phyloP scores from a whole-genome alignment of 2,888 invertebrate species.

The Brachycybe producta region DNA sequence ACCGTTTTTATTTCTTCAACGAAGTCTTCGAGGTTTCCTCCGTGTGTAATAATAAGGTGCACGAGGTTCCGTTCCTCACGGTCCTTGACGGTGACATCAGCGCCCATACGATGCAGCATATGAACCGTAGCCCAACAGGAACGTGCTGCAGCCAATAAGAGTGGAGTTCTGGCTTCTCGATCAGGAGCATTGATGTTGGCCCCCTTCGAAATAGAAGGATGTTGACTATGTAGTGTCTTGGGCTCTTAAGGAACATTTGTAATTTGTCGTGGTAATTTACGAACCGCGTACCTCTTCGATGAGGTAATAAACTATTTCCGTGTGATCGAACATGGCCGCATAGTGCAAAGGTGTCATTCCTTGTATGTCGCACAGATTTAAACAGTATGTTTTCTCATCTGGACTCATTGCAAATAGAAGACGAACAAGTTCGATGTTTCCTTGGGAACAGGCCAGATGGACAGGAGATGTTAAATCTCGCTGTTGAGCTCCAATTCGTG shows the following conservation, averaged over 20 bases:
- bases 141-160: constrained; percentile 65
- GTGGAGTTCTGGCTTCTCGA: constrained; percentile 62
- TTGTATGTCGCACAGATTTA: constrained; percentile 64
- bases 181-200: constrained; percentile 69
- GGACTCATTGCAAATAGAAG: constrained; percentile 62
- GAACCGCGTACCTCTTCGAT: constrained; percentile 37
- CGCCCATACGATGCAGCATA: constrained; percentile 54
- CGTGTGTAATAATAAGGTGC: constrained; percentile 74
- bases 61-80: constrained; percentile 67
- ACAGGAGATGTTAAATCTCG: constrained; percentile 77
- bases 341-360: constrained; percentile 83
- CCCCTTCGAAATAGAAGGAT: too few species aligned
- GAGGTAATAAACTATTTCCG: constrained; percentile 53
- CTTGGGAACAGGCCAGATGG: constrained; percentile 73
- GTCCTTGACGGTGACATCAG: constrained; percentile 64
- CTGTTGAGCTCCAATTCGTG: constrained; percentile 74
- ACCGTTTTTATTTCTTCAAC: constrained; percentile 33
- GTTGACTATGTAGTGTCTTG: too few species aligned
- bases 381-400: constrained; percentile 52
- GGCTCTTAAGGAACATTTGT: too few species aligned
- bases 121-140: constrained; percentile 71
- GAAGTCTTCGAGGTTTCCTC: constrained; percentile 63
- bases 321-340: constrained; percentile 82
- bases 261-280: background rate
- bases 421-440: constrained; percentile 70